phyloP scores from a whole-genome alignment of 2,888 invertebrate genomes.

The Antitype chi region DNA sequence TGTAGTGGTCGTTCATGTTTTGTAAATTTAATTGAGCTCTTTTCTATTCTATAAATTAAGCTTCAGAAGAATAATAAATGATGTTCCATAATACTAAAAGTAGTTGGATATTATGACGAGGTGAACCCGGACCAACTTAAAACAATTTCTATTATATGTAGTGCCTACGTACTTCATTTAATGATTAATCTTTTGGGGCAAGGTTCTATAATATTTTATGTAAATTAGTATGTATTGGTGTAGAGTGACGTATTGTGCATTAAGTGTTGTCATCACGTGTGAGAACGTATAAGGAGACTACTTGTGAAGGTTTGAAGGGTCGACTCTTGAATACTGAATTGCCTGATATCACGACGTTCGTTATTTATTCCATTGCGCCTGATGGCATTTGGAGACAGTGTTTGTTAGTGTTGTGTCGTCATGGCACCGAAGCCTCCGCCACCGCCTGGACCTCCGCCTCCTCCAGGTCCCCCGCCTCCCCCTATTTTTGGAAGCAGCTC shows the following conservation, averaged over 20 bases:
- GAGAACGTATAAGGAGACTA: conserved; percentile 73
- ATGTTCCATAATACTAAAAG: conserved; percentile 55
- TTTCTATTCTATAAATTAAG: conserved; percentile 61
- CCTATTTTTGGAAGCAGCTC: conserved; percentile 85
- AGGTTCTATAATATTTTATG: conserved; percentile 86
- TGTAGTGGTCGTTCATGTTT: conserved; percentile 62
- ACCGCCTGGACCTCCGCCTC: conserved; percentile 92
- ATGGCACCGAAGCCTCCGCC: conserved; percentile 91
- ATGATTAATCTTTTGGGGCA: conserved; percentile 87
- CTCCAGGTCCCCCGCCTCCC: conserved; percentile 91
- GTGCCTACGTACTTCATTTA: conserved; percentile 87
- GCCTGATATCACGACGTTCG: conserved; percentile 59
- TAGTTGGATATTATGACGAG: conserved; percentile 68
- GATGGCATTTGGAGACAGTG: conserved; percentile 76
- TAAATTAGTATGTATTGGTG: conserved; percentile 84
- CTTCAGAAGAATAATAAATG: conserved; percentile 61
- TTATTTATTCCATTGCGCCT: conserved; percentile 62
- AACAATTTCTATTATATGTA: conserved; percentile 76
- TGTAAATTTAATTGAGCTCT: conserved; percentile 62
- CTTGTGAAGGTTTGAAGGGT: conserved; percentile 67
- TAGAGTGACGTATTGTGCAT: conserved; percentile 79
- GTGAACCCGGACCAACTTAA: conserved; percentile 79
- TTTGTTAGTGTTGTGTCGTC: conserved; percentile 68
- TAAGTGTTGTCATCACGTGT: conserved; percentile 82
- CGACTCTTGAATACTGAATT: conserved; percentile 63